Conservation (phyloP, 2,113 vertebrate species). For the Dunckerocampus dactyliophorus region DNA sequence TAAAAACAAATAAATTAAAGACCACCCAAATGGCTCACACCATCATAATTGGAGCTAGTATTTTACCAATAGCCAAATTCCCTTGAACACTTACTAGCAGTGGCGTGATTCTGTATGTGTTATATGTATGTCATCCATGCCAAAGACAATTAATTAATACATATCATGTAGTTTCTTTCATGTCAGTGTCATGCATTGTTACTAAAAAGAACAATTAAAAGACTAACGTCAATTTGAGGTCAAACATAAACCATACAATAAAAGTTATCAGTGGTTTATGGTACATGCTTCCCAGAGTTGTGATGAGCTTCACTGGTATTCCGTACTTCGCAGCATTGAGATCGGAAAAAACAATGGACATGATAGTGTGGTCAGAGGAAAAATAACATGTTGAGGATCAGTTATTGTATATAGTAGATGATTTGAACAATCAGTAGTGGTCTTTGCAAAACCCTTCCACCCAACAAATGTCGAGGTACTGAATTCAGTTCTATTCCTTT, state of each 20-base stretch:
- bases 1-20: constrained; percentile 39
- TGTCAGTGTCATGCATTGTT: constrained; percentile 60
- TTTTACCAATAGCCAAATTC: constrained; percentile 12
- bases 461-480: constrained; percentile 39
- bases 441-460: constrained; percentile 33
- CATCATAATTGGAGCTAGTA: constrained; percentile 18
- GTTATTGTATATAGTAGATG: neutral
- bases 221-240: neutral
- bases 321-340: constrained; percentile 8
- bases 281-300: constrained; percentile 34
- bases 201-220: constrained; percentile 42
- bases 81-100: constrained; percentile 13
- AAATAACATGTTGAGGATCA: neutral
- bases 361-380: neutral
- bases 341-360: constrained; percentile 8
- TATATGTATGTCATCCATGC: constrained; percentile 44
- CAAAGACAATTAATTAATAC: constrained; percentile 36
- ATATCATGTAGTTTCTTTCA: constrained; percentile 31
- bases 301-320: constrained; percentile 8
- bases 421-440: constrained; percentile 49
- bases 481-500: constrained; percentile 39
- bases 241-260: constrained; percentile 21
- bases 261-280: no score
- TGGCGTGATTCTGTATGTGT: constrained; percentile 23
- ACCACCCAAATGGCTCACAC: constrained; percentile 33